These are phyloP conservation scores for Drymonia ruficornis DNA, from an alignment of 2,888 invertebrate species.

Conservation along the genomic window DNA sequence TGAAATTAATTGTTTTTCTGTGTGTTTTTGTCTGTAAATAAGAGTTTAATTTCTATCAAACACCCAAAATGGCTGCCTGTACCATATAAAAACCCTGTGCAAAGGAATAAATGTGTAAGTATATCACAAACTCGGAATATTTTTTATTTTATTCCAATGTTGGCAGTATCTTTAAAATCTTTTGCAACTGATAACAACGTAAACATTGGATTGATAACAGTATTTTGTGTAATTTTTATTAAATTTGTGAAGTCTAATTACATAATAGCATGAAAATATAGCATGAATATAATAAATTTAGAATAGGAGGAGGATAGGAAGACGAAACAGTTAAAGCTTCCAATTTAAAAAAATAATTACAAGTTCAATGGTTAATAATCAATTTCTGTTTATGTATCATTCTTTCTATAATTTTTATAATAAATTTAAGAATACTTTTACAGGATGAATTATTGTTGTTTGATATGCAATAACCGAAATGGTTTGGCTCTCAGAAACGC, in stretches of 20 bases:
- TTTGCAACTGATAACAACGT: conserved; percentile 47
- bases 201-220: conserved; percentile 32
- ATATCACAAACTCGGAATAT: conserved; percentile 20
- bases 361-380: too few relatives aligned
- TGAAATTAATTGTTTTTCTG: conserved; percentile 14
- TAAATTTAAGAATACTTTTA: conserved; percentile 24
- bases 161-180: conserved; percentile 43
- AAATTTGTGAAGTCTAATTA: background rate
- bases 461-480: conserved; percentile 86
- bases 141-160: conserved; percentile 31
- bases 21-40: conserved; percentile 16
- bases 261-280: background rate
- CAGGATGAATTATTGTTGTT: conserved; percentile 79
- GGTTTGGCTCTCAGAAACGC: conserved; percentile 41
- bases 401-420: too few relatives aligned
- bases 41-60: conserved; percentile 6
- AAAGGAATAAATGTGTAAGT: background rate
- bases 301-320: too few relatives aligned
- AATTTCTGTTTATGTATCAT: too few relatives aligned
- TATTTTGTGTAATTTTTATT: too few relatives aligned
- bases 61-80: conserved; percentile 46
- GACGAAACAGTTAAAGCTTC: too few relatives aligned
- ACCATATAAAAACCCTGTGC: conserved; percentile 7
- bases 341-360: too few relatives aligned
- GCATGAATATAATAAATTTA: too few relatives aligned